Percentiles rank a stretch among this genome's conserved stretches.
Evolutionary conservation across 2,888 invertebrate species (phyloP).

Genomic region (Trissolcus japonicus): DNA sequence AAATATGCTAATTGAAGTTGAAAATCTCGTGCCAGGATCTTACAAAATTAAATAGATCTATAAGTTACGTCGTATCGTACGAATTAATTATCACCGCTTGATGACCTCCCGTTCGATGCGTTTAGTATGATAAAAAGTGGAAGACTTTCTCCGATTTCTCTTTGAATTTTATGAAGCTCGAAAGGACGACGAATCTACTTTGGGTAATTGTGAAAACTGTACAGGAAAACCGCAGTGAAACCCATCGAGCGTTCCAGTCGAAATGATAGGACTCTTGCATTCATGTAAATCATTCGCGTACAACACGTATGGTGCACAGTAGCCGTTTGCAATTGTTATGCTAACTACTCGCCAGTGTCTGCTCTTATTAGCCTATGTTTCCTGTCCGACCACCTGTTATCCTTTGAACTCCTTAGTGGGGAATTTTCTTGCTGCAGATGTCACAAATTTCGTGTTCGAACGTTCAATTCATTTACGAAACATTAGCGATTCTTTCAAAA

Average conservation of each 20-base stretch:
- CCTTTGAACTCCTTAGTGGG: conserved; percentile 64
- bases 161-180: conserved; percentile 48
- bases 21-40: background rate
- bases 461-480: conserved; percentile 44
- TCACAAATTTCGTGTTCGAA: conserved; percentile 50
- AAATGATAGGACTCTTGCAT: conserved; percentile 63
- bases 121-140: conserved; percentile 44
- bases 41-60: conserved; percentile 25
- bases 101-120: conserved; percentile 43
- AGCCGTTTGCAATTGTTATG: conserved; percentile 74
- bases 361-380: conserved; percentile 72
- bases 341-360: conserved; percentile 72
- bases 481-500: conserved; percentile 43
- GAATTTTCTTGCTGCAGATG: conserved; percentile 55
- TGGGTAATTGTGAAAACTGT: conserved; percentile 56
- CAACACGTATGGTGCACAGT: conserved; percentile 65
- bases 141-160: conserved; percentile 60
- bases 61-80: conserved; percentile 33
- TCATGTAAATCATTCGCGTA: conserved; percentile 71
- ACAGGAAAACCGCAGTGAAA: conserved; percentile 60
- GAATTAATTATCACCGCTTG: conserved; percentile 50
- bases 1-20: background rate
- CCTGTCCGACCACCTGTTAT: conserved; percentile 75
- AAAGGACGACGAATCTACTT: conserved; percentile 52
- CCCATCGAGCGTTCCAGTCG: conserved; percentile 62